Base-by-base conservation (phyloP, 2,113 vertebrate genomes). In the Rafetus swinhoei region DNA sequence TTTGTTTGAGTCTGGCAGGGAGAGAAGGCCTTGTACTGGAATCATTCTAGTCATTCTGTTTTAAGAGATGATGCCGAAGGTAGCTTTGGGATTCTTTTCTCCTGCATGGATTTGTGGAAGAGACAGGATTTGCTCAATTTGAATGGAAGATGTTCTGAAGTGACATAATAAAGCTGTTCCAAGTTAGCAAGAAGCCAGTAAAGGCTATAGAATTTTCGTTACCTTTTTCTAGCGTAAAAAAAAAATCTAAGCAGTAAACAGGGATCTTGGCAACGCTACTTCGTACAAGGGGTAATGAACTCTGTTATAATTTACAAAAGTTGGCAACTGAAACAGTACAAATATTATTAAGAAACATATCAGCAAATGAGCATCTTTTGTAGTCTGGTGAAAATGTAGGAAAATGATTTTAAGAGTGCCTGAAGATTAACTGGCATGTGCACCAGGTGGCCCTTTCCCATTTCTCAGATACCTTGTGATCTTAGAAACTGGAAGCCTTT, bases 401-500 rank as follows among this genome's bases (percentile, higher is more conserved):
- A 50, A 32, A n/a, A 29, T 74, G 52, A 88, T 82, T 86, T 94
- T 94, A 86, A 85, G 39, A 85, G 82, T 19, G 90, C 89, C 9
- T 90, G 52, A 62, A 90, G 96, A 95, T 69, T 76, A 90, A 86
- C 24, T 59, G 32, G 22, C 9, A 74, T 65, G 29, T 35, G 16
- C n/a, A 35, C 16, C n/a, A 22, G 77, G 80, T 86, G 85, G 12
- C 80, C 9, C 80, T 86, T 72, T 53, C 24, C 2, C 7, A 57
- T 12, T 84, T 60, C 83, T 53, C 2, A 55, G 13, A 82, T 56
- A 74, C 65, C 29, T 90, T 92, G 15, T 22, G 4, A n/a, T 91
- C 2, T 95, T 86, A 69, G 86, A 60, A 90, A 53, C 76, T 91
- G 19, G n/a, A 94, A 95, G 85, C 19, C 25, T 95, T 54, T 11